These are phyloP conservation scores for Pheosia tremula DNA, from an alignment of 2,888 invertebrate species.

Conservation along the genomic window DNA sequence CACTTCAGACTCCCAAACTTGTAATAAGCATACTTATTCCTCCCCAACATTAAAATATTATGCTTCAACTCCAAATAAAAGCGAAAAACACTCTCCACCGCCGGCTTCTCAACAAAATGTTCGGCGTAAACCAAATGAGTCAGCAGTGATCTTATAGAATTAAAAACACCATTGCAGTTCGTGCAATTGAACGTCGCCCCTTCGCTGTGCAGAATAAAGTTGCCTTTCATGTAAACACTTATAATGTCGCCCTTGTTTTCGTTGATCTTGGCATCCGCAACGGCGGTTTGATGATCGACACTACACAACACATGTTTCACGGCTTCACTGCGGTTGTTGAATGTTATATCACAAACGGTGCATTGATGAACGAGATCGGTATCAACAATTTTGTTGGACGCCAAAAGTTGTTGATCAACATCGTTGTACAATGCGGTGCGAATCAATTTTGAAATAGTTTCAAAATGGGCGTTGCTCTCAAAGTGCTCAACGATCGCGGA, in stretches of 20 bases:
- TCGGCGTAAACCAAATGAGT: conserved; percentile 72
- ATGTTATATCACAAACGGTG: conserved; percentile 55
- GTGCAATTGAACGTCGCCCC: conserved; percentile 66
- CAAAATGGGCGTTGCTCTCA: conserved; percentile 66
- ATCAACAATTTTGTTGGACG: conserved; percentile 54
- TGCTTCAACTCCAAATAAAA: conserved; percentile 78
- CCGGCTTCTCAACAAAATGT: conserved; percentile 63
- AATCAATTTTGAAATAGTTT: conserved; percentile 64
- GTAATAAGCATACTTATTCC: conserved; percentile 75
- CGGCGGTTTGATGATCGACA: conserved; percentile 61
- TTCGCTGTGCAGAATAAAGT: conserved; percentile 69
- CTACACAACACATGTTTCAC: conserved; percentile 62
- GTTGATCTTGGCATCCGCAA: conserved; percentile 53
- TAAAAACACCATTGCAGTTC: conserved; percentile 63
- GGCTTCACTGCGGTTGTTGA: conserved; percentile 54
- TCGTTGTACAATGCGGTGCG: conserved; percentile 62
- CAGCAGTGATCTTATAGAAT: conserved; percentile 67
- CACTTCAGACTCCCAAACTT: conserved; percentile 71
- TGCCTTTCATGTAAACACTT: conserved; percentile 73
- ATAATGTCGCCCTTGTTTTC: conserved; percentile 71
- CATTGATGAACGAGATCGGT: conserved; percentile 46
- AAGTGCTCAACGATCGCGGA: conserved; percentile 74
- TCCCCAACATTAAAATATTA: conserved; percentile 70
- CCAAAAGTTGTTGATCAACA: conserved; percentile 51
- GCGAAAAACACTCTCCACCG: conserved; percentile 70